A percentile compares a stretch with the other conserved stretches of the same genome.
Conservation (phyloP, 2,888 invertebrate species). For the Caprella mutica region DNA sequence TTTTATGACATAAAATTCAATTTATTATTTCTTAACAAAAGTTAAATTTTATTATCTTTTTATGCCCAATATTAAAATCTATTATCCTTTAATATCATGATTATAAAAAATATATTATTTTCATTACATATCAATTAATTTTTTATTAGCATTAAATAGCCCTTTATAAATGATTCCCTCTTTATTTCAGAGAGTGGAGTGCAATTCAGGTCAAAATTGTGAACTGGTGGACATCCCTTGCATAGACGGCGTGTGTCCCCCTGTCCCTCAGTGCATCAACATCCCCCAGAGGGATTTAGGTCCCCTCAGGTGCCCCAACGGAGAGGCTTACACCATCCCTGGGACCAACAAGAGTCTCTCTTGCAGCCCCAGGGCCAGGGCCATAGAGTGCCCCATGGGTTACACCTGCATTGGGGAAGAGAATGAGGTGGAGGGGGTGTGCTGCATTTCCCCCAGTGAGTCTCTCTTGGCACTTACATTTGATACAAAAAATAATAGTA, state of each 20-base stretch:
- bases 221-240: slow-evolving; percentile 74
- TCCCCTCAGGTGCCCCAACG: slow-evolving; percentile 36
- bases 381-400: slow-evolving; percentile 37
- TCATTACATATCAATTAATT: not conserved
- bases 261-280: slow-evolving; percentile 63
- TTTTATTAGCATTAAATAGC: not conserved
- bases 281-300: slow-evolving; percentile 25
- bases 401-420: slow-evolving; percentile 37
- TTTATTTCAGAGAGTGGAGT: slow-evolving; percentile 43
- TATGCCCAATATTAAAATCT: too few species aligned
- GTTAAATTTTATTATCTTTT: too few species aligned
- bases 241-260: slow-evolving; percentile 71
- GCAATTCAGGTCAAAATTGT: slow-evolving; percentile 56
- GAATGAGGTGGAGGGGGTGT: slow-evolving; percentile 32
- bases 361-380: slow-evolving; percentile 37
- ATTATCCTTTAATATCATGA: too few species aligned
- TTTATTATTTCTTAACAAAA: too few species aligned
- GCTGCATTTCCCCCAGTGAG: slow-evolving; percentile 24
- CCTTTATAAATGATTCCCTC: not conserved
- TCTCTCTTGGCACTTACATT: too few species aligned
- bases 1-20: too few species aligned
- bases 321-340: slow-evolving; percentile 36
- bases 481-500: too few species aligned
- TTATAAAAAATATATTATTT: not conserved
- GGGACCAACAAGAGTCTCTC: slow-evolving; percentile 37